Evolutionary conservation across 2,797 vertebrate species (phyloP), one percentile per base, ranked within the genome.

Genomic region (Hypotaenidia philippensis): DNA sequence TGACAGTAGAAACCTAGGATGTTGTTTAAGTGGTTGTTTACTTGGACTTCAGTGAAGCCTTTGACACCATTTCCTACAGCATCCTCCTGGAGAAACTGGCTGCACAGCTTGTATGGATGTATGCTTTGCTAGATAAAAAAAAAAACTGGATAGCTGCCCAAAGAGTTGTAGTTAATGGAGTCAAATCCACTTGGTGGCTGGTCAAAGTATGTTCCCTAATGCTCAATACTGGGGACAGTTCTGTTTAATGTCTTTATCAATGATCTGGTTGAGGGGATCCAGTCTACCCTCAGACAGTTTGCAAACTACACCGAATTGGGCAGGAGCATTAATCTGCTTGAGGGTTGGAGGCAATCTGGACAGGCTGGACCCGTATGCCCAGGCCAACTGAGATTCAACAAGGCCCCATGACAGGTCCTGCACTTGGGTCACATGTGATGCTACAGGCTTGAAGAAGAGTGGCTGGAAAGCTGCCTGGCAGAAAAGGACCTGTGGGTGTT

Each of bases 141-240:
- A 3, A 12, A 5, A 34, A 34, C 36, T 40, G 38, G 32, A 36
- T 5, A 10, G 44, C 21, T 2, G 34, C 31, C 22, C 10, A 9
- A 13, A 61, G 29, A 81, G 26, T 11, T 25, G 9, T 34, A 13
- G 15, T 3, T 29, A 64, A 38, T 4, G 11, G 32, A 60, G 5
- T 25, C 32, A 38, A 9, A 72, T 13, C 18, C 36, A 61, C 19
- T 4, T 31, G 23, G 13, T 4, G 10, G 18, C 6, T 0, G 0
- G 34, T 32, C 11, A 29, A 60, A 41, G 22, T 4, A 5, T 8
- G 16, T 8, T 59, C 21, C 49, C 15, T 19, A 64, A 15, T 26
- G 29, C 15, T n/a, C 36, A 20, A 14, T 45, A 14, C 0, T 31
- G 10, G 22, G 15, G 21, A 19, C 9, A 49, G 31, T 15, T 10